Base-by-base conservation (phyloP, 2,797 vertebrate species). In the Dicrostonyx torquatus region DNA sequence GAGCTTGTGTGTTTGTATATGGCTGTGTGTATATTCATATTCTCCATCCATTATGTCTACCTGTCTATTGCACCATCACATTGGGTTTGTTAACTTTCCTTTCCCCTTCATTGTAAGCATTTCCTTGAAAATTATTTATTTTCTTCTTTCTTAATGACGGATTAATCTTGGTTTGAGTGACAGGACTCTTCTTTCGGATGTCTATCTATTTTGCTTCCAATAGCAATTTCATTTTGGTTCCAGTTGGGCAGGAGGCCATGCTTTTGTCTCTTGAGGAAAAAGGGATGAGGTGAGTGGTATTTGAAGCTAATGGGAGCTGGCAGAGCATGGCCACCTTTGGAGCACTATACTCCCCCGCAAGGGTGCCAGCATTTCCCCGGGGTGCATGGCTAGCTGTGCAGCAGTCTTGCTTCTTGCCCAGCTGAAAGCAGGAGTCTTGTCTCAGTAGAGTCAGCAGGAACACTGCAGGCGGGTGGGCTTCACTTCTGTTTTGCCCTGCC, bases 381-480 rank as follows among this genome's bases (percentile, higher is more conserved):
- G 12, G 18, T 40, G 50, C 92, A 90, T 76, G 78, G 88, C 29
- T 86, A n/a, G 2, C 29, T 87, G 89, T 86, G 20, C 91, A 14
- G 82, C 87, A 87, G 93, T 84, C 95, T 90, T 0, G 6, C 55
- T 62, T 79, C 72, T 80, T 76, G 40, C 82, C 87, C 94, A 90
- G 95, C 34, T 31, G 45, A 53, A 62, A 79, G 88, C 75, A 53
- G 22, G 5, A 17, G 85, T 6, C 10, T 37, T 26, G 95, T 89
- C 31, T 2, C 2, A 40, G 96, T 87, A 4, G 79, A 26, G 86
- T 95, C 97, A 79, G 97, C 91, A 95, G 97, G 94, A 95, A 97
- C 98, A 97, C 48, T 70, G 76, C 12, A 91, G 97, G 94, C 83
- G 1, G 93, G 89, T 97, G 2, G 94, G 90, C 97, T 95, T 97